Evolutionary conservation across 2,113 vertebrate genomes (phyloP).

Genomic region (Amblyornis subalaris): DNA sequence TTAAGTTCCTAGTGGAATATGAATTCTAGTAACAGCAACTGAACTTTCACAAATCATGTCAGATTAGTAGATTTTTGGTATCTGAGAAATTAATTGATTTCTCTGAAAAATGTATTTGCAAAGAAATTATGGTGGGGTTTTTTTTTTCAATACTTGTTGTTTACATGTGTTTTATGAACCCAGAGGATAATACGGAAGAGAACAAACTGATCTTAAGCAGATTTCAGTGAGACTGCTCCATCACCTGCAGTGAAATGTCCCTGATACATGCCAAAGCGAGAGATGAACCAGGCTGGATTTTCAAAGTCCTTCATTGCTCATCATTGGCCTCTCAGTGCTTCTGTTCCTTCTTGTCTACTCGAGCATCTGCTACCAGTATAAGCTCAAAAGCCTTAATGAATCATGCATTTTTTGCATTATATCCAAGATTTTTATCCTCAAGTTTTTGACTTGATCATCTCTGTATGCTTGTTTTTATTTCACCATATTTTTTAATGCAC

Average conservation of each 20-base stretch:
- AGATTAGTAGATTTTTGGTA: background rate
- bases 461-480: background rate
- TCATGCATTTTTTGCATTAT: background rate
- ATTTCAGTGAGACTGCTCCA: background rate
- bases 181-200: background rate
- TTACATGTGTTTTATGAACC: background rate
- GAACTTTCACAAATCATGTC: background rate
- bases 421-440: background rate
- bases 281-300: background rate
- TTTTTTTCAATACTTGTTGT: background rate
- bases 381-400: background rate
- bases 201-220: background rate
- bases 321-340: background rate
- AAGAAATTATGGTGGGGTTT: background rate
- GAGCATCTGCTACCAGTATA: background rate
- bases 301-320: background rate
- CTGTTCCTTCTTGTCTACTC: background rate
- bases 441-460: background rate
- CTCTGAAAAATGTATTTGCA: background rate
- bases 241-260: background rate
- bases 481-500: fast-evolving
- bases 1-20: background rate
- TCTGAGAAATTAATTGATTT: background rate
- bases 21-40: background rate
- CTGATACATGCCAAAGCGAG: background rate